A percentile compares a stretch with the other conserved stretches of the same genome.
Conservation (phyloP, 2,113 vertebrate species). For the Bubo scandiacus region DNA sequence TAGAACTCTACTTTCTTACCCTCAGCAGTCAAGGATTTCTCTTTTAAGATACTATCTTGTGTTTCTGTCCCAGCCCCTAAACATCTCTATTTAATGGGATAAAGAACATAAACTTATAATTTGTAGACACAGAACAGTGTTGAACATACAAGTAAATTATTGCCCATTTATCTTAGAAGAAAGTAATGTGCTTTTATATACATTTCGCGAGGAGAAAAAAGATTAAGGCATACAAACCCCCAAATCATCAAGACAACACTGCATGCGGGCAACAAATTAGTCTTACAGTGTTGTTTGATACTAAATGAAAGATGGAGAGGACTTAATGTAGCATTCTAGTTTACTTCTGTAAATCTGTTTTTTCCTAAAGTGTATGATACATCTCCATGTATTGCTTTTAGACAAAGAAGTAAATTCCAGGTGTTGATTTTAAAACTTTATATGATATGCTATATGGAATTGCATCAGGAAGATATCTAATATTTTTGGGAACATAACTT, state of each 20-base stretch:
- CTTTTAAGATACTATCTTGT: background rate
- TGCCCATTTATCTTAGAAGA: background rate
- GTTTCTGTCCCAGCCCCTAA: background rate
- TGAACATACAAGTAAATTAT: background rate
- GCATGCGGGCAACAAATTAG: background rate
- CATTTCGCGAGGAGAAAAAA: background rate
- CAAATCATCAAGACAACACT: background rate
- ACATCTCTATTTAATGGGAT: background rate
- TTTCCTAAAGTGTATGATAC: background rate
- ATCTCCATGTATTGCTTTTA: background rate
- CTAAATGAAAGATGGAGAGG: background rate
- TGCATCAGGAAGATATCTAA: background rate
- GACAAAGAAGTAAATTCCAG: background rate
- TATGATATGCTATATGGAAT: background rate
- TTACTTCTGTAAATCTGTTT: background rate
- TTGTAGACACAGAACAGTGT: background rate
- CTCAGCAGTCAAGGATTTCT: background rate
- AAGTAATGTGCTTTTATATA: background rate
- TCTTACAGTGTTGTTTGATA: background rate
- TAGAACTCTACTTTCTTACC: background rate
- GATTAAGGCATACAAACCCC: background rate
- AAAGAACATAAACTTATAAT: background rate
- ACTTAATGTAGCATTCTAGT: background rate
- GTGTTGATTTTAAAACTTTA: background rate
- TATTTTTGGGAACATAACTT: slow-evolving; percentile 16